Evolutionary conservation across 2,797 vertebrate species (phyloP).

Genomic region (Lepilemur ruficaudatus): DNA sequence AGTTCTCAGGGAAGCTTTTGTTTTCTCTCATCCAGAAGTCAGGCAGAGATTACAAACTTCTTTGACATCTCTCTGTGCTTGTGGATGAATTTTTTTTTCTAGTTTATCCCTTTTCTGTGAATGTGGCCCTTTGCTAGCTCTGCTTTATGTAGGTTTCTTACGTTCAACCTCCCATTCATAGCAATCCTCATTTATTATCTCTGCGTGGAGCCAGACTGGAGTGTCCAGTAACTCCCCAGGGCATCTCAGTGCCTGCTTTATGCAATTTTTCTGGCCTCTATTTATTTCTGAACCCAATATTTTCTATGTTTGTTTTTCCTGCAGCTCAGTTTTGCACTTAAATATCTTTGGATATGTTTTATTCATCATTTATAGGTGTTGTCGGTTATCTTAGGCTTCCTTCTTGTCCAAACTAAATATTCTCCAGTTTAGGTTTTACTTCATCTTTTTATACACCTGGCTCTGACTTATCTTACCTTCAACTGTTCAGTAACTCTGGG

Average conservation of each 20-base stretch:
- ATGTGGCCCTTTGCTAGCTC: neutral
- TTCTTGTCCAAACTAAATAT: neutral
- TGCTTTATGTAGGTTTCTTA: neutral
- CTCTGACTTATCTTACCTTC: neutral
- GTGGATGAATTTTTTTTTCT: neutral
- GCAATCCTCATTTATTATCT: neutral
- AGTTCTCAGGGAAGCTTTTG: neutral
- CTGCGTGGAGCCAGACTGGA: neutral
- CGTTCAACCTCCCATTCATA: neutral
- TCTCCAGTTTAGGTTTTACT: neutral
- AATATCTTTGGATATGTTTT: neutral
- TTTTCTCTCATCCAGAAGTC: neutral
- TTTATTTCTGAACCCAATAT: slow-evolving; percentile 1
- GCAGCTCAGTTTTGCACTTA: neutral
- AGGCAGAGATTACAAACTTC: neutral
- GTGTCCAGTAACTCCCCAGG: neutral
- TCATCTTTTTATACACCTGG: neutral
- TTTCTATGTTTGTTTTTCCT: neutral
- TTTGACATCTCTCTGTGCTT: neutral
- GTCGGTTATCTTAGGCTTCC: neutral
- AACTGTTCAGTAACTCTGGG: neutral
- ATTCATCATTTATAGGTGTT: neutral
- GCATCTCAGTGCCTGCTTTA: neutral
- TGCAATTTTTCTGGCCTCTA: neutral
- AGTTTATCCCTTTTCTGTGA: neutral